These are phyloP conservation scores for Mesembrinibis cayennensis DNA, from an alignment of 2,113 vertebrate species.

Conservation along the genomic window DNA sequence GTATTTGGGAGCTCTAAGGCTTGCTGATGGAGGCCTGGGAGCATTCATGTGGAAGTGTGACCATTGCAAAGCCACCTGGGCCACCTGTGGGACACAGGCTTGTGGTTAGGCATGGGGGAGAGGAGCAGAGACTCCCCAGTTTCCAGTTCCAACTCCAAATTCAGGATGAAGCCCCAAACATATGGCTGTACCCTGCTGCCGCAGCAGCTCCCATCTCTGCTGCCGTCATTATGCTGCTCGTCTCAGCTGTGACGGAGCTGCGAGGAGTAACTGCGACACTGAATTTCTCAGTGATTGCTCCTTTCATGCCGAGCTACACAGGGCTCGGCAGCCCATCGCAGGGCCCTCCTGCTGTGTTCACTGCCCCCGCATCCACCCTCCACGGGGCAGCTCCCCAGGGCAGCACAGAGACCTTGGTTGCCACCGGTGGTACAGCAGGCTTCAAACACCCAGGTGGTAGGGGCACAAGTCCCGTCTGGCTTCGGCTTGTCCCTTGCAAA, in stretches of 20 bases:
- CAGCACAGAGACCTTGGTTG: background rate
- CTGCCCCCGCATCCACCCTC: rapidly evolving
- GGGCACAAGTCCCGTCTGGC: background rate
- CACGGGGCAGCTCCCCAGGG: rapidly evolving
- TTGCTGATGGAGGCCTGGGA: background rate
- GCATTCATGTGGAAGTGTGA: background rate
- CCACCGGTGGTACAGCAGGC: background rate
- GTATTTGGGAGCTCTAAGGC: background rate
- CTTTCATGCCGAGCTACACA: background rate
- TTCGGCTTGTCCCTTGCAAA: background rate
- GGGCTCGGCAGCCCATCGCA: background rate
- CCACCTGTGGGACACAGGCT: background rate
- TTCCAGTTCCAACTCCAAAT: background rate
- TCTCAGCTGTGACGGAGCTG: background rate
- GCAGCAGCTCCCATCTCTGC: rapidly evolving
- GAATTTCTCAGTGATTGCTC: background rate
- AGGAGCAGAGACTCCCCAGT: background rate
- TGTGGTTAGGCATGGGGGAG: background rate
- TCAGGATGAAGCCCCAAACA: background rate
- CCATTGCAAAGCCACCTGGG: background rate
- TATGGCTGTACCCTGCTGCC: background rate
- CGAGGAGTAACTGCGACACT: background rate
- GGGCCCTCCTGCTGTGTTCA: rapidly evolving
- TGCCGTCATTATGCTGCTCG: background rate
- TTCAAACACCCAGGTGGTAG: background rate